These are phyloP conservation scores for Sisyra nigra DNA, from an alignment of 2,888 invertebrate species.

Conservation along the genomic window DNA sequence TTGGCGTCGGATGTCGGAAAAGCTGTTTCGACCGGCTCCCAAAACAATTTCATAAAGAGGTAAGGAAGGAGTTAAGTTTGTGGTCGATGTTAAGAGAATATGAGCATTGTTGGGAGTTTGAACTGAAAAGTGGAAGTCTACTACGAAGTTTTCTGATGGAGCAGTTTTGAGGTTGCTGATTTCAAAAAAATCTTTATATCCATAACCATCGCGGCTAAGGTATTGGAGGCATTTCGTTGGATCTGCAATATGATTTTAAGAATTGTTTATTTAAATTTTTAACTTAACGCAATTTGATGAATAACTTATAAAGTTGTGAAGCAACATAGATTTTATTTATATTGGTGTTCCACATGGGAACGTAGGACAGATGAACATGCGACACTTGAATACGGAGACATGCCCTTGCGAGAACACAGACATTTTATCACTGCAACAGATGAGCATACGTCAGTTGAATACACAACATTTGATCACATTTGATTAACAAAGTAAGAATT, in stretches of 20 bases:
- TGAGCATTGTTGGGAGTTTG: conserved; percentile 52
- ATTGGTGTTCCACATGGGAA: too few species aligned
- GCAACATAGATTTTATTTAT: too few species aligned
- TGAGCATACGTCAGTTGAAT: too few species aligned
- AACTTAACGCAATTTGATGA: too few species aligned
- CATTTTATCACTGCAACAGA: too few species aligned
- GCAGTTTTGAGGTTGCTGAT: conserved; percentile 19
- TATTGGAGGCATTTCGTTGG: conserved; percentile 35
- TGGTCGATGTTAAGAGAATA: conserved; percentile 40
- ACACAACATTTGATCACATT: too few species aligned
- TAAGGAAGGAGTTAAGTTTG: conserved; percentile 28
- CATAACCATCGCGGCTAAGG: conserved; percentile 35
- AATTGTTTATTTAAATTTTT: too few species aligned
- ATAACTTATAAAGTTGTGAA: too few species aligned
- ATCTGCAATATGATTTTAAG: conserved; percentile 20
- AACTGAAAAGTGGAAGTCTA: conserved; percentile 50
- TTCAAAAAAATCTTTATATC: conserved; percentile 39
- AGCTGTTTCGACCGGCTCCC: conserved; percentile 54
- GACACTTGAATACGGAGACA: too few species aligned
- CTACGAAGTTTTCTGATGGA: conserved; percentile 10
- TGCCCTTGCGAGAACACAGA: too few species aligned
- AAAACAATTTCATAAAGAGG: conserved; percentile 57
- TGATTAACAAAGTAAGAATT: too few species aligned
- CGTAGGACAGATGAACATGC: too few species aligned
- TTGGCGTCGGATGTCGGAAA: conserved; percentile 45